A percentile compares a stretch with the other conserved stretches of the same genome.
Conservation (phyloP, 2,797 vertebrate species). For the Myiotriccus ornatus region DNA sequence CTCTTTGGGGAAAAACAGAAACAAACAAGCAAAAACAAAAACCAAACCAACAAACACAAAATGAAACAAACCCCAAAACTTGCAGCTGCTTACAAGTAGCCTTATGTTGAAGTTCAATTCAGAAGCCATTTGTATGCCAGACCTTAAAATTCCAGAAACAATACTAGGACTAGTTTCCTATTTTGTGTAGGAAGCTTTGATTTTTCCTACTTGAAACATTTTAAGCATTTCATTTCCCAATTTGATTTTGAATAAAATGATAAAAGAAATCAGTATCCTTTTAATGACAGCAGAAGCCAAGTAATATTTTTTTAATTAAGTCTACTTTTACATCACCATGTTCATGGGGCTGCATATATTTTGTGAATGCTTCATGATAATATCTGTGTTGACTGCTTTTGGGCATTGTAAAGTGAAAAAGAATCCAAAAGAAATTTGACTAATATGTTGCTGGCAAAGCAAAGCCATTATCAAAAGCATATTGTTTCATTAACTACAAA, state of each 20-base stretch:
- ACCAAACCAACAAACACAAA: background rate
- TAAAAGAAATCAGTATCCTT: background rate
- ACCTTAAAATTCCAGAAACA: background rate
- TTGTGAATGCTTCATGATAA: conserved; percentile 23
- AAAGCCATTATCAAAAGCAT: conserved; percentile 57
- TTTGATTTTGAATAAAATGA: background rate
- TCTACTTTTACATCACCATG: conserved; percentile 13
- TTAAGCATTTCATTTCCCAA: background rate
- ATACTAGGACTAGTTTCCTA: background rate
- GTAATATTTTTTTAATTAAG: conserved; percentile 46
- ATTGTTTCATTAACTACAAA: conserved; percentile 32
- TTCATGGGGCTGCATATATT: conserved; percentile 11
- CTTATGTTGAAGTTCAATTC: background rate
- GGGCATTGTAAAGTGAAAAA: conserved; percentile 34
- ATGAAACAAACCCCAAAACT: background rate
- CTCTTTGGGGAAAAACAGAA: background rate
- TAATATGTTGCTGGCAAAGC: conserved; percentile 43
- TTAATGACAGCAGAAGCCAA: conserved; percentile 28
- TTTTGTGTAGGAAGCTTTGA: background rate
- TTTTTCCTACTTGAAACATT: background rate
- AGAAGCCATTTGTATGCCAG: background rate
- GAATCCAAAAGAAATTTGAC: conserved; percentile 45
- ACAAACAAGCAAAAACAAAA: background rate
- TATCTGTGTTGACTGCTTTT: conserved; percentile 46
- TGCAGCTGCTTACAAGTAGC: background rate